Conservation (phyloP, 2,888 invertebrate genomes). For the Dicyrtoma fusca region DNA sequence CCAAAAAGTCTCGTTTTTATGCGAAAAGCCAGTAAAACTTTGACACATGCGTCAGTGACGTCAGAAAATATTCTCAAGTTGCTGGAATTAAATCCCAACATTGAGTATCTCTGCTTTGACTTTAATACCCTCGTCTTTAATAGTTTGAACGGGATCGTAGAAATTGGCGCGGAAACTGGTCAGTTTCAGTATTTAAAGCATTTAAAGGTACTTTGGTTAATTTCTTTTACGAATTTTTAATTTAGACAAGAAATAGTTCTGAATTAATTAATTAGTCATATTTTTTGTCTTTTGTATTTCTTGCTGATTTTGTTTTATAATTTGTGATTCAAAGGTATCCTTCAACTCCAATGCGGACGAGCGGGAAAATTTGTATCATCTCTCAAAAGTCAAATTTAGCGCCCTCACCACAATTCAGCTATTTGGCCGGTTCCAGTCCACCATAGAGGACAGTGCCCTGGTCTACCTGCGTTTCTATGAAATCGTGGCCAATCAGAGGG, state of each 20-base stretch:
- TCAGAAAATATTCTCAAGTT: not conserved
- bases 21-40: not conserved
- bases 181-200: constrained; percentile 11
- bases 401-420: constrained; percentile 8
- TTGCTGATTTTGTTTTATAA: too few relatives aligned
- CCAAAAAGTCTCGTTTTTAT: constrained; percentile 10
- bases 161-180: not conserved
- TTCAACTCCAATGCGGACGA: not conserved
- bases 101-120: constrained; percentile 14
- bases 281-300: not conserved
- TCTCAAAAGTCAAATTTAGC: not conserved
- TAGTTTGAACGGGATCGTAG: not conserved
- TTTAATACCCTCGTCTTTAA: constrained; percentile 1
- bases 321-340: too few relatives aligned
- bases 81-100: not conserved
- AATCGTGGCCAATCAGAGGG: not conserved
- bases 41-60: not conserved
- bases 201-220: not conserved
- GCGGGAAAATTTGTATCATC: not conserved
- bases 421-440: constrained; percentile 7
- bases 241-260: too few relatives aligned
- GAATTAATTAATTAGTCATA: too few relatives aligned
- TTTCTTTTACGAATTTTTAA: too few relatives aligned
- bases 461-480: not conserved
- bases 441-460: not conserved